These are phyloP conservation scores for Nephrotoma flavescens DNA, from an alignment of 2,888 invertebrate genomes.

Conservation along the genomic window DNA sequence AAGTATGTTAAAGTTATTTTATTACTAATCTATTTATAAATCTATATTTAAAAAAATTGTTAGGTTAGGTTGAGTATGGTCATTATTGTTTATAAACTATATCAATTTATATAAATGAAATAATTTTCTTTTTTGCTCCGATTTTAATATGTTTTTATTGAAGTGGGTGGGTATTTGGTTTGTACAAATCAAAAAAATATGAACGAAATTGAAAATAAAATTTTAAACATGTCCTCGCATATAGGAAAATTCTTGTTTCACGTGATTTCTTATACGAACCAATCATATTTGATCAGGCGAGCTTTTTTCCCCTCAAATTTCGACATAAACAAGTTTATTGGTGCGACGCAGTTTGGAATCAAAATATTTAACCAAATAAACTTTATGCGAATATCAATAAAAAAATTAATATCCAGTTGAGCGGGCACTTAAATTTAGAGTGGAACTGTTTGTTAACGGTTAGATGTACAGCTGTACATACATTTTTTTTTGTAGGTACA, in stretches of 20 bases:
- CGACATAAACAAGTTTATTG: background rate
- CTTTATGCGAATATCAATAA: background rate
- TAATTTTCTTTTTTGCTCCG: background rate
- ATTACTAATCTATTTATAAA: background rate
- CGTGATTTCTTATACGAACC: background rate
- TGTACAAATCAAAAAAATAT: background rate
- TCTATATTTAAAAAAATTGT: background rate
- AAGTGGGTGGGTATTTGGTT: background rate
- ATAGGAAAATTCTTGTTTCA: background rate
- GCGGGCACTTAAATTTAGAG: background rate
- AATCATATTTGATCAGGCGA: background rate
- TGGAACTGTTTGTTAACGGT: background rate
- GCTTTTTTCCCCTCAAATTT: background rate
- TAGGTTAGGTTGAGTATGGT: background rate
- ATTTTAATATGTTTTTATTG: background rate
- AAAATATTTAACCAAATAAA: background rate
- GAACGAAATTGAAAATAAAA: background rate
- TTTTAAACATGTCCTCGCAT: background rate
- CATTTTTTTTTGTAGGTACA: background rate
- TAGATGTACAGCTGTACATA: background rate
- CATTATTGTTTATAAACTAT: background rate
- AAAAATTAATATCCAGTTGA: background rate
- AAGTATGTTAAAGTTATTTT: background rate
- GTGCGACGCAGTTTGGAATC: background rate
- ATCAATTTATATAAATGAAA: background rate